Evolutionary conservation across 2,888 invertebrate genomes (phyloP).

Genomic region (Agrotis segetum): DNA sequence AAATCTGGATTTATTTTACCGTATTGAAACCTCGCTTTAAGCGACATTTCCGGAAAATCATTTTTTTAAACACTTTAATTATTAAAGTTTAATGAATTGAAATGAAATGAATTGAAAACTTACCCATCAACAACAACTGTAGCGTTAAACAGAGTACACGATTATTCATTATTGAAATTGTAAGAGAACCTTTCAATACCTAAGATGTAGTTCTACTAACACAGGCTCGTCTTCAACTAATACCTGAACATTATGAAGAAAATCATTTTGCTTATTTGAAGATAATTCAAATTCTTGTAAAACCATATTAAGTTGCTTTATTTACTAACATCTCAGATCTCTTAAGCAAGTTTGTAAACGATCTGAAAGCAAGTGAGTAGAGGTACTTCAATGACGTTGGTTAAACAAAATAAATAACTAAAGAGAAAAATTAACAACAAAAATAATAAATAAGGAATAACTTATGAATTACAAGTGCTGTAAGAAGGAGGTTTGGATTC

Average conservation of each 20-base stretch:
- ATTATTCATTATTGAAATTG: constrained; percentile 24
- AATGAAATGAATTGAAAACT: constrained; percentile 30
- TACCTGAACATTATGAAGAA: neutral
- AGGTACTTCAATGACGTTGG: neutral
- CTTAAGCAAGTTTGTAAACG: neutral
- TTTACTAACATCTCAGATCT: constrained; percentile 22
- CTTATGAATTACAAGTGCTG: no score
- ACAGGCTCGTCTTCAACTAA: neutral
- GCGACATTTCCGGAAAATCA: no score
- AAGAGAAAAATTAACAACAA: neutral
- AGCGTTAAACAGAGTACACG: constrained; percentile 9
- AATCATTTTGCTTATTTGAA: constrained; percentile 39
- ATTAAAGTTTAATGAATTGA: no score
- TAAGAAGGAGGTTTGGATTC: no score
- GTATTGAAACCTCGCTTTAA: no score
- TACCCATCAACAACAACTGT: constrained; percentile 24
- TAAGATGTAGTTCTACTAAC: constrained; percentile 12
- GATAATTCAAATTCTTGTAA: constrained; percentile 36
- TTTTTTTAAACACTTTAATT: neutral
- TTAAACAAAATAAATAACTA: neutral
- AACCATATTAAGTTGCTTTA: constrained; percentile 13
- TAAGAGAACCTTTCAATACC: neutral
- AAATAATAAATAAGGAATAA: no score
- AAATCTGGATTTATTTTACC: no score
- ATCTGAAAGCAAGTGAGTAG: neutral